phyloP scores from a whole-genome alignment of 2,888 invertebrate genomes.

The Ditula angustiorana region DNA sequence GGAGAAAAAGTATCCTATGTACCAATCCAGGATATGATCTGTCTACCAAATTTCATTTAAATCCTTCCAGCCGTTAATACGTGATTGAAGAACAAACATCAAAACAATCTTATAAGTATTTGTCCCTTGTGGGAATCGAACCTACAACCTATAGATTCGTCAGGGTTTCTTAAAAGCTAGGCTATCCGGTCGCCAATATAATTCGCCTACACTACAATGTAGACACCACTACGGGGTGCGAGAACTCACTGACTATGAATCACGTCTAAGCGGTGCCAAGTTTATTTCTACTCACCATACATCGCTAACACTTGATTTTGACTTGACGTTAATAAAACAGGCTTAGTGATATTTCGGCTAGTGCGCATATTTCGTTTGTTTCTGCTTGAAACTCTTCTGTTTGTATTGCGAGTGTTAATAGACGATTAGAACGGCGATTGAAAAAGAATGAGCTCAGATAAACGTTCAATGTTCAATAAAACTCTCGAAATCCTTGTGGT shows the following conservation, averaged over 20 bases:
- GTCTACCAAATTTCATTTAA: no score
- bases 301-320: slow-evolving; percentile 13
- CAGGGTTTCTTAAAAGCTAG: no score
- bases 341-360: not conserved
- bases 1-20: no score
- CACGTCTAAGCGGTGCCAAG: slow-evolving; percentile 22
- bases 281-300: slow-evolving; percentile 29
- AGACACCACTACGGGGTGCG: slow-evolving; percentile 6
- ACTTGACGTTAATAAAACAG: not conserved
- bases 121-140: no score
- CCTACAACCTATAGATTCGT: no score
- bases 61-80: no score
- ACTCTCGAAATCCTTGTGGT: not conserved
- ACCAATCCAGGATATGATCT: no score
- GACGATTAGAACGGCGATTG: not conserved
- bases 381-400: not conserved
- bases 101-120: no score
- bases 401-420: not conserved
- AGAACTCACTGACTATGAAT: slow-evolving; percentile 20
- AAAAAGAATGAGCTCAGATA: not conserved
- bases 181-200: no score
- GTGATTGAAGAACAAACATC: no score
- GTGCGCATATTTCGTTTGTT: no score
- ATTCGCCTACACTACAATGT: not conserved
- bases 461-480: not conserved